These are phyloP conservation scores for Porites cylindrica DNA, from an alignment of 92 coral and sea anemone genomes.

Conservation along the genomic window DNA sequence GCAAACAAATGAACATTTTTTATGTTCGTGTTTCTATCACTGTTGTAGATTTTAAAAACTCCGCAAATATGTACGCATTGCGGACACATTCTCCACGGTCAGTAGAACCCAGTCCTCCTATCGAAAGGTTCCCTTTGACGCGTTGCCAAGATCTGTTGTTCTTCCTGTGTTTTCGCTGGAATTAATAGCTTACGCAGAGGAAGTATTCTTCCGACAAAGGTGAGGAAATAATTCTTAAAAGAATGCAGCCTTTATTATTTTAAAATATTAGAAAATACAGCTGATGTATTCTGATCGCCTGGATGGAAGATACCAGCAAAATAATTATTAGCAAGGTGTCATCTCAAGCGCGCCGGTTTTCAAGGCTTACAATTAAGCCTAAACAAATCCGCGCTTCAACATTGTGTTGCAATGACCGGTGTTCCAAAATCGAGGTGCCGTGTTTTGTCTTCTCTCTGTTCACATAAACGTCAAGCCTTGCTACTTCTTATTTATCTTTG, in stretches of 20 bases:
- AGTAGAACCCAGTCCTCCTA: too few species aligned
- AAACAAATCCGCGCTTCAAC: background rate
- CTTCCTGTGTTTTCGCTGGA: background rate
- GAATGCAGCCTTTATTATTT: background rate
- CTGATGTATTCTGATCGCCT: background rate
- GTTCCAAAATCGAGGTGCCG: background rate
- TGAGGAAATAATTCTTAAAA: conserved; percentile 4
- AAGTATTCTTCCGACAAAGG: background rate
- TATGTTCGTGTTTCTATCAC: too few species aligned
- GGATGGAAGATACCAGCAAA: conserved; percentile 1
- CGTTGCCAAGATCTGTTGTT: background rate
- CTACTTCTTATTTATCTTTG: background rate
- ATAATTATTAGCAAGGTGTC: background rate
- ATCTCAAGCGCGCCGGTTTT: background rate
- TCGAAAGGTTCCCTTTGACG: background rate
- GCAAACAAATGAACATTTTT: too few species aligned
- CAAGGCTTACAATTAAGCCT: background rate
- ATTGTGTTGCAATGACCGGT: background rate
- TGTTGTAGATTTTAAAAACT: too few species aligned
- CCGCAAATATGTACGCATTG: background rate
- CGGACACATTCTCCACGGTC: background rate
- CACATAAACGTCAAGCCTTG: background rate
- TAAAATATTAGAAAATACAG: background rate
- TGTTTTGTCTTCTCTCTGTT: background rate
- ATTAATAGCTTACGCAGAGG: background rate